Base-by-base conservation (phyloP, 2,888 invertebrate species). In the Ceratothoa steindachneri region DNA sequence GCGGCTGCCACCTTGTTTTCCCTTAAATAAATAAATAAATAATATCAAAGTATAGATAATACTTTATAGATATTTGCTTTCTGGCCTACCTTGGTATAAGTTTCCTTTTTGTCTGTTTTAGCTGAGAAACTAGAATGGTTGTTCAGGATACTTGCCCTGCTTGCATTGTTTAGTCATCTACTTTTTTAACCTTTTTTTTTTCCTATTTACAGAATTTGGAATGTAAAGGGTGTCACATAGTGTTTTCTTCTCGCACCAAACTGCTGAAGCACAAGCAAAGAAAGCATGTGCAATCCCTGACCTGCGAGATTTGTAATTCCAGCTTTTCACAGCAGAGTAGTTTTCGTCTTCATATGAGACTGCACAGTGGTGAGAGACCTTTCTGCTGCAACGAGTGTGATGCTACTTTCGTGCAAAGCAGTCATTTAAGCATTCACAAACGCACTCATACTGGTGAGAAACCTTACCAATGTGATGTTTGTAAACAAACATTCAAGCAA, bases 401-500 rank as follows among this genome's bases (percentile, higher is more conserved):
- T 7, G 69, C 72, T 1, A 52, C 69, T 15, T 75, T 75, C 67
- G 75, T 75, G 15, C 75, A 75, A 67, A 75, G 75, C 41, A 75
- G 75, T n/a, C 75, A 75, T 19, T 66, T 75, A 15, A 75, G 68
- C 41, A 75, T 75, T 27, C 75, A 75, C 55, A 75, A 75, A 24
- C 69, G 75, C 1, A 72, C 75, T 4, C 75, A 75, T 24, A 75
- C 75, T 15, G 75, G 75, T 27, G 75, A 75, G 65, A 75, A 75
- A 15, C 75, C 75, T 0, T 75, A 72, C 65, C 75, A 75, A 67
- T 75, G 75, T 70, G 75, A 72, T 28, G 75, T 75, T 0, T 75
- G 75, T 41, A 75, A 75, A 60, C 75, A 75, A 29, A 65, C 72
- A 22, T 75, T 75, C 30, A 75, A 75, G 51, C 75, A 75, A 51